Conservation (phyloP, 1,140 invertebrate species). For the Magallana angulata region DNA sequence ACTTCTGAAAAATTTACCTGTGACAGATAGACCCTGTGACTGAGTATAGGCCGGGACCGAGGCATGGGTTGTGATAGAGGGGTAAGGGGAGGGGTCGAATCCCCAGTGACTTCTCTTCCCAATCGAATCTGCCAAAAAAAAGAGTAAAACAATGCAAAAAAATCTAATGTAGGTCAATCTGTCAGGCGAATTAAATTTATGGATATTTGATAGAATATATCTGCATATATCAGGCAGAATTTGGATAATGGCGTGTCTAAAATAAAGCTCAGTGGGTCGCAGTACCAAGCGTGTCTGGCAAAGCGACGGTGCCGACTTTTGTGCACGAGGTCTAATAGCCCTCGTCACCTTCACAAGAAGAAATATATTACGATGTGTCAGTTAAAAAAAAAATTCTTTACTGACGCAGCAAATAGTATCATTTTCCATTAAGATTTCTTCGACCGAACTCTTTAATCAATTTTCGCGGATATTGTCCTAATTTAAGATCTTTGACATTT, state of each 20-base stretch:
- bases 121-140: constrained; percentile 58
- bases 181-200: constrained; percentile 15
- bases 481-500: neutral
- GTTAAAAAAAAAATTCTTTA: no score
- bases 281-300: neutral
- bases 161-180: constrained; percentile 33
- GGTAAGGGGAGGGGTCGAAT: constrained; percentile 59
- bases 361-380: neutral
- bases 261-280: neutral
- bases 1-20: constrained; percentile 48
- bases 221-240: constrained; percentile 10
- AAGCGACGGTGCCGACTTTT: constrained; percentile 5
- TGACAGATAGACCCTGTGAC: constrained; percentile 54
- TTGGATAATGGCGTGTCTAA: neutral
- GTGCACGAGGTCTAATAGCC: neutral
- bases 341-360: neutral
- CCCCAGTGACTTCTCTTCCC: constrained; percentile 65
- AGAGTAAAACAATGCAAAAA: constrained; percentile 22
- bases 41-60: constrained; percentile 57
- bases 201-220: constrained; percentile 24
- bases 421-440: neutral
- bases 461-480: no score
- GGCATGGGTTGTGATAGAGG: constrained; percentile 49
- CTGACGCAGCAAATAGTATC: neutral
- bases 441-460: neutral